Percentiles rank a stretch among this genome's conserved stretches.
Conservation (phyloP, 92 coral and sea anemone genomes). For the Umimayanthus chanpuru region DNA sequence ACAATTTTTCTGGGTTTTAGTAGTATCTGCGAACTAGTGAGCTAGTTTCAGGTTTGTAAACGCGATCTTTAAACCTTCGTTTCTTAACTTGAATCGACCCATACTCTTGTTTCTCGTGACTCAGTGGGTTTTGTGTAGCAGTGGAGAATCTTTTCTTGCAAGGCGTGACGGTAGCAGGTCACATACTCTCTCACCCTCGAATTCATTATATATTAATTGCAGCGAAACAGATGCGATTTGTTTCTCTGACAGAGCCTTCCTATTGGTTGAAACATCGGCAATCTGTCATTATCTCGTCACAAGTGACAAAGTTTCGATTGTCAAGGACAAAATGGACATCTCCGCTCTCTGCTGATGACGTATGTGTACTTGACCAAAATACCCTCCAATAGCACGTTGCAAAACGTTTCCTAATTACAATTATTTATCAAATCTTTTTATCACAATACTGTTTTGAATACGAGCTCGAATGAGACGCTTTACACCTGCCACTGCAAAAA, state of each 20-base stretch:
- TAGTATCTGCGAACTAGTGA: background rate
- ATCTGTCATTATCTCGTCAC: constrained; percentile 59
- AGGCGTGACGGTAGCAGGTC: constrained; percentile 37
- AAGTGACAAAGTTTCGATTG: constrained; percentile 62
- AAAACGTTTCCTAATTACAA: constrained; percentile 80
- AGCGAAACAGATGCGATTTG: constrained; percentile 81
- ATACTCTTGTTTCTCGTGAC: constrained; percentile 22
- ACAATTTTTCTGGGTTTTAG: background rate
- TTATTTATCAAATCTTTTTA: constrained; percentile 88
- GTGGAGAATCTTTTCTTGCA: background rate
- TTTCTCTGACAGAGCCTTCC: constrained; percentile 23
- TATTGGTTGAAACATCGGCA: constrained; percentile 71
- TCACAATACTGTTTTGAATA: constrained; percentile 86
- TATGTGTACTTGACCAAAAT: constrained; percentile 59
- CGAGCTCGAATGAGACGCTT: constrained; percentile 52
- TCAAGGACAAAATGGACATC: constrained; percentile 57
- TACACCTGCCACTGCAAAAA: constrained; percentile 73
- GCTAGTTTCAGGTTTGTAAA: background rate
- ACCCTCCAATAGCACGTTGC: constrained; percentile 75
- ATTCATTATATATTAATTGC: constrained; percentile 81
- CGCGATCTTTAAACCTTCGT: background rate
- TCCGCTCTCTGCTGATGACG: constrained; percentile 59
- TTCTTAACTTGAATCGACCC: background rate
- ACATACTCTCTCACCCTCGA: constrained; percentile 52
- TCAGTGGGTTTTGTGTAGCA: background rate